phyloP scores from a whole-genome alignment of 2,797 vertebrate genomes.

The Anniella stebbinsi region DNA sequence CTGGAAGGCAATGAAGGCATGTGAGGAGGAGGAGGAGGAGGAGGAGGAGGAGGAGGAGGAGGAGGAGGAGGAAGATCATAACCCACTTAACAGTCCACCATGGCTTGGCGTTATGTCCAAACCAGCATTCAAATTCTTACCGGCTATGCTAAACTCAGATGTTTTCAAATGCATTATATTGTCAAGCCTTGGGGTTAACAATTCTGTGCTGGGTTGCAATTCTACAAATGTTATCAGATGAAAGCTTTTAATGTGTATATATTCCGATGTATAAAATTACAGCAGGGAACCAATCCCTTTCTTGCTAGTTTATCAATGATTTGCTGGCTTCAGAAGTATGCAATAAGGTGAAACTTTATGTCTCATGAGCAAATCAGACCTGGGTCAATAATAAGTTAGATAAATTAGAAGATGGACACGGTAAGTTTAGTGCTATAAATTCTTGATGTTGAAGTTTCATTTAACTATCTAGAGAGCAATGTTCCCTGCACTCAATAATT shows the following conservation, averaged over 20 bases:
- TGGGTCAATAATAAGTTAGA: slow-evolving; percentile 36
- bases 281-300: neutral
- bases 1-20: neutral
- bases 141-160: neutral
- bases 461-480: slow-evolving; percentile 40
- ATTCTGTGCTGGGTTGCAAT: slow-evolving; percentile 11
- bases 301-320: slow-evolving; percentile 8
- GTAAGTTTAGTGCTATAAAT: slow-evolving; percentile 33
- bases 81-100: neutral
- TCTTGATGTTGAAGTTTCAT: slow-evolving; percentile 36
- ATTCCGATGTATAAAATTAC: neutral
- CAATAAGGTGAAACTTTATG: slow-evolving; percentile 23
- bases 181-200: neutral
- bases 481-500: slow-evolving; percentile 33
- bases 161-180: neutral
- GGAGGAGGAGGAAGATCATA: too few species aligned
- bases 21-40: too few species aligned
- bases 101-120: neutral
- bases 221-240: slow-evolving; percentile 11
- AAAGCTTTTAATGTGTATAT: slow-evolving; percentile 14
- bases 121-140: too few species aligned
- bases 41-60: too few species aligned
- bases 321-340: slow-evolving; percentile 16
- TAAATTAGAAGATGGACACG: slow-evolving; percentile 25
- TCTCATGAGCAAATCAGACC: neutral